Evolutionary conservation across 2,797 vertebrate genomes (phyloP).

Genomic region (Tapirus indicus): DNA sequence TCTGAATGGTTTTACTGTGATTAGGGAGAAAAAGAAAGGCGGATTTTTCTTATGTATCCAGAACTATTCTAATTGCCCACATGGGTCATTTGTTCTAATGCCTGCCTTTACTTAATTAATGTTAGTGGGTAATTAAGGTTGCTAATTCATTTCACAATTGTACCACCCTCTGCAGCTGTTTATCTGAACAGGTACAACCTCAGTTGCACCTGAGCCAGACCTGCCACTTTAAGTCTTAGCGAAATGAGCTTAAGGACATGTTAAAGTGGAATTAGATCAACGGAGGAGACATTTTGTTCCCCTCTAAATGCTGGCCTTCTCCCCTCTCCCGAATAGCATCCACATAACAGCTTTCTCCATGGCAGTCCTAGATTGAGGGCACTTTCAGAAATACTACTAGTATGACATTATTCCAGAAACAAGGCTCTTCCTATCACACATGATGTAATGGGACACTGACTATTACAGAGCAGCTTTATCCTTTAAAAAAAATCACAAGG

Average conservation of each 20-base stretch:
- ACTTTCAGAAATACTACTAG: not conserved
- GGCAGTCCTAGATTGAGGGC: not conserved
- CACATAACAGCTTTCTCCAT: not conserved
- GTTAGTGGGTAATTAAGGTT: constrained; percentile 54
- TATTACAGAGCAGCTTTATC: not conserved
- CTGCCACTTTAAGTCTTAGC: not conserved
- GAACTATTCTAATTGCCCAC: constrained; percentile 18
- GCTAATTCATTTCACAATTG: constrained; percentile 51
- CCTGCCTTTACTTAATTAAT: constrained; percentile 63
- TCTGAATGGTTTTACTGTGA: not conserved
- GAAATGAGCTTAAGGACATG: not conserved
- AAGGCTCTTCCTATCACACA: not conserved
- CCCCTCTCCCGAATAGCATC: not conserved
- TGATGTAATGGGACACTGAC: not conserved
- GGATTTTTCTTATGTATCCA: not conserved
- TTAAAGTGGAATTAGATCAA: not conserved
- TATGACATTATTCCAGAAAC: not conserved
- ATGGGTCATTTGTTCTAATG: constrained; percentile 54
- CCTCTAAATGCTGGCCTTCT: not conserved
- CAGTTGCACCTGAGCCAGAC: not conserved
- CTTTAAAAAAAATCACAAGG: not conserved
- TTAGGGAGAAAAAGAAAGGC: constrained; percentile 26
- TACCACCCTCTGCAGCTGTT: not conserved
- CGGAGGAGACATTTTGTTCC: not conserved
- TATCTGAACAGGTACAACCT: not conserved